Percentiles rank a stretch among this genome's conserved stretches.
Conservation (phyloP, 37 sponge, comb jelly and placozoan species). For the Spongilla lacustris region DNA sequence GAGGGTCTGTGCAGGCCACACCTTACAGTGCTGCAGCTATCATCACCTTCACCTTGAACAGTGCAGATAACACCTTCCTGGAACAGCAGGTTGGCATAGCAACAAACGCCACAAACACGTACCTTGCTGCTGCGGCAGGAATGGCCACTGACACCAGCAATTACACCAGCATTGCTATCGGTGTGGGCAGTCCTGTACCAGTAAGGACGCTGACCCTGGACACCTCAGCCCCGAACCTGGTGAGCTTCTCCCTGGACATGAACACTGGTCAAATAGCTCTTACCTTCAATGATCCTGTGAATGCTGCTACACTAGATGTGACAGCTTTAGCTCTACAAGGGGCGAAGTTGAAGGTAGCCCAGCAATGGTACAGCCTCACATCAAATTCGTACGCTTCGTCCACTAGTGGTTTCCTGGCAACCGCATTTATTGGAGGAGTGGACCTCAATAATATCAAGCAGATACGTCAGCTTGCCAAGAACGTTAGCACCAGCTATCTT, state of each 20-base stretch:
- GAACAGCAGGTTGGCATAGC: constrained; percentile 59
- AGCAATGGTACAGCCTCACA: constrained; percentile 58
- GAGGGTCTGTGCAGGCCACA: constrained; percentile 50
- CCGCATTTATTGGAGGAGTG: constrained; percentile 43
- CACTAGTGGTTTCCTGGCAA: constrained; percentile 50
- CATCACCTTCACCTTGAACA: constrained; percentile 43
- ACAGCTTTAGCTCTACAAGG: constrained; percentile 74
- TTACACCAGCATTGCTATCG: constrained; percentile 22
- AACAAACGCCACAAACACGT: constrained; percentile 35
- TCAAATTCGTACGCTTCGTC: constrained; percentile 36
- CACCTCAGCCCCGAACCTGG: constrained; percentile 27
- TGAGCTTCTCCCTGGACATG: constrained; percentile 74
- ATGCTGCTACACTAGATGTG: constrained; percentile 62
- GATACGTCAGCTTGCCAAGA: constrained; percentile 64
- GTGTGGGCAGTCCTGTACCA: constrained; percentile 33
- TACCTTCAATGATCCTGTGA: constrained; percentile 72
- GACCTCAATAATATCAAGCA: constrained; percentile 88
- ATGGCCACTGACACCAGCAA: constrained; percentile 71
- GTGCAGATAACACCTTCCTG: constrained; percentile 65
- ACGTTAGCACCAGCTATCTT: constrained; percentile 56
- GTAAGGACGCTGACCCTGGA: constrained; percentile 57
- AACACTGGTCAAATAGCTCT: constrained; percentile 60
- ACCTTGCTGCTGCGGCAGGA: constrained; percentile 44
- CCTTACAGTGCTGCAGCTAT: constrained; percentile 44
- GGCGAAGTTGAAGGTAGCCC: constrained; percentile 11